phyloP scores from a whole-genome alignment of 2,113 vertebrate genomes.

The Petrocephalus zakoni region DNA sequence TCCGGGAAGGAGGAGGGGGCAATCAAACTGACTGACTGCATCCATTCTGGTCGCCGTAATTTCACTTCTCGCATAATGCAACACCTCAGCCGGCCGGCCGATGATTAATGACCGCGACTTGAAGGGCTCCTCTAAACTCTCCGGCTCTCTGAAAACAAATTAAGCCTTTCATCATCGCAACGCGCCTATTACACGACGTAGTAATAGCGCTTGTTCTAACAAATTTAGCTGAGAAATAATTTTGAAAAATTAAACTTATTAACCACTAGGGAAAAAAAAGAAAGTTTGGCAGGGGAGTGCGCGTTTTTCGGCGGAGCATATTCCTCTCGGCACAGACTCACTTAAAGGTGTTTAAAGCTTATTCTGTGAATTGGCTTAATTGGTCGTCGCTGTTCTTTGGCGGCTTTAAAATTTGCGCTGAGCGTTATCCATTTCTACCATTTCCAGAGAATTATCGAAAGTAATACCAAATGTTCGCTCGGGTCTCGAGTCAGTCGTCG shows the following conservation, averaged over 20 bases:
- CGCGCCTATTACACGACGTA: conserved; percentile 66
- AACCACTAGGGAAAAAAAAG: conserved; percentile 54
- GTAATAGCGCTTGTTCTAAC: conserved; percentile 66
- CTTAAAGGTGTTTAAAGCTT: conserved; percentile 60
- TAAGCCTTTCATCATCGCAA: conserved; percentile 69
- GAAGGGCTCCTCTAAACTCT: conserved; percentile 61
- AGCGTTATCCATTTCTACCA: conserved; percentile 48
- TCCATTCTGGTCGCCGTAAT: conserved; percentile 52
- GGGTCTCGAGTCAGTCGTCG: conserved; percentile 29
- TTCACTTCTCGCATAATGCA: conserved; percentile 56
- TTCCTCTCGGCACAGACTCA: conserved; percentile 38
- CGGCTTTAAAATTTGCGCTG: conserved; percentile 34
- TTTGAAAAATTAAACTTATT: conserved; percentile 69
- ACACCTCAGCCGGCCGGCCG: conserved; percentile 60
- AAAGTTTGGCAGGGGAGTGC: conserved; percentile 49
- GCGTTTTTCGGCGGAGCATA: conserved; percentile 37
- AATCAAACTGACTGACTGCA: conserved; percentile 48
- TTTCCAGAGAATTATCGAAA: conserved; percentile 62
- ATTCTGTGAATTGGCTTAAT: conserved; percentile 63
- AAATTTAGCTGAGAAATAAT: conserved; percentile 70
- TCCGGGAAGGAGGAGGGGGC: conserved; percentile 33
- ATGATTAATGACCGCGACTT: conserved; percentile 68
- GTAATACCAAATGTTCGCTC: conserved; percentile 66
- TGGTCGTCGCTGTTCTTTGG: conserved; percentile 60
- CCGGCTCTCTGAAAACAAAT: conserved; percentile 72